Conservation (phyloP, 2,888 invertebrate species). For the Perdita meconis region DNA sequence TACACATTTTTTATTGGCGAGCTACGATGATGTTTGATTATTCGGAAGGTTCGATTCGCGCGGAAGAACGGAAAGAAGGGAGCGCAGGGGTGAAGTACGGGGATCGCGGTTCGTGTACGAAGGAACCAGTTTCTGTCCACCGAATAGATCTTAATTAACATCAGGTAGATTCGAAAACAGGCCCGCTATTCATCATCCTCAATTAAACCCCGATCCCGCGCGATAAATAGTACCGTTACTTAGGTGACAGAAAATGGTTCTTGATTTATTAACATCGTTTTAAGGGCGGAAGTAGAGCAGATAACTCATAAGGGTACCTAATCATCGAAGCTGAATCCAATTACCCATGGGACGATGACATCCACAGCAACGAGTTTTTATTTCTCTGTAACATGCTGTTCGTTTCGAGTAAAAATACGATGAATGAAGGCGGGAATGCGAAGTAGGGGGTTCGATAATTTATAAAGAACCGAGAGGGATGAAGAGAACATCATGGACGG, state of each 20-base stretch:
- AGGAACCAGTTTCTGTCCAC: constrained; percentile 43
- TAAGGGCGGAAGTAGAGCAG: too few species aligned
- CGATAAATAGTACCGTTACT: constrained; percentile 50
- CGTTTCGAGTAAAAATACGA: constrained; percentile 20
- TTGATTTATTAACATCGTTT: constrained; percentile 45
- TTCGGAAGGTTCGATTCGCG: background rate
- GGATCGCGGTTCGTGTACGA: constrained; percentile 24
- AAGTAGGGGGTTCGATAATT: constrained; percentile 18
- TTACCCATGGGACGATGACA: too few species aligned
- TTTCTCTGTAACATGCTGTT: background rate
- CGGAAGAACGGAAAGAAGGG: too few species aligned
- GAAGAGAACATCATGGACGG: constrained; percentile 32
- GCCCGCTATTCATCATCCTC: constrained; percentile 62
- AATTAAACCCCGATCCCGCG: constrained; percentile 59
- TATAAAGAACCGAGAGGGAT: constrained; percentile 8
- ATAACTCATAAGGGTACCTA: too few species aligned
- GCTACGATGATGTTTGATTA: constrained; percentile 17
- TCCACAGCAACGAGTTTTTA: too few species aligned
- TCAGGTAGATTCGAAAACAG: constrained; percentile 56
- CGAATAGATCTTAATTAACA: constrained; percentile 71
- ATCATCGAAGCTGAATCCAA: too few species aligned
- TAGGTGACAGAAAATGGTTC: constrained; percentile 27
- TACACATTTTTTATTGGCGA: background rate
- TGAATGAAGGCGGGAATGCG: background rate
- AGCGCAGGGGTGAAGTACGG: too few species aligned